Evolutionary conservation across 1,140 invertebrate genomes (phyloP).

Genomic region (Leptinotarsa lineolata): DNA sequence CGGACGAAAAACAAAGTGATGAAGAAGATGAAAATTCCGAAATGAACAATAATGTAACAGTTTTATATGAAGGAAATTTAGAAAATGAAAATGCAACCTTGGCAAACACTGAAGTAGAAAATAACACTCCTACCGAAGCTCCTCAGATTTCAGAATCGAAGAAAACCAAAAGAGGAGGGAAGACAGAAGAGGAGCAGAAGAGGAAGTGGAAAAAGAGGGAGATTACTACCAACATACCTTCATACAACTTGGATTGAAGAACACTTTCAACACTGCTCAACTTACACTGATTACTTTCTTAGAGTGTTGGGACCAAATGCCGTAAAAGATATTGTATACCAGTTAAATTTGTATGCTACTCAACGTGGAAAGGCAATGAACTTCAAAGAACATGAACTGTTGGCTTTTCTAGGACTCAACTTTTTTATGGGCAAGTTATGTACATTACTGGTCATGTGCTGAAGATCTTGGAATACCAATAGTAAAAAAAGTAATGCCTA

Average conservation of each 20-base stretch:
- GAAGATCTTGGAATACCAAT: conserved; percentile 17
- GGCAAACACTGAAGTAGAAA: conserved; percentile 2
- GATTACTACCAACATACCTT: conserved; percentile 15
- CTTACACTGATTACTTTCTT: conserved; percentile 20
- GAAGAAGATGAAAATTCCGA: conserved; percentile 21
- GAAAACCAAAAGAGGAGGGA: conserved; percentile 11
- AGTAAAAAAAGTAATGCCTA: conserved; percentile 5
- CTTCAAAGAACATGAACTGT: conserved; percentile 21
- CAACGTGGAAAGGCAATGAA: conserved; percentile 18
- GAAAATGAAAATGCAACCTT: conserved; percentile 3
- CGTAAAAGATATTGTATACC: conserved; percentile 10
- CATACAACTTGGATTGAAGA: conserved; percentile 12
- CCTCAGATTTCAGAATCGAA: conserved; percentile 13
- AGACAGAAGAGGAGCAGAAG: conserved; percentile 11
- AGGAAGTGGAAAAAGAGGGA: conserved; percentile 17
- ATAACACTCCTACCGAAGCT: conserved; percentile 9
- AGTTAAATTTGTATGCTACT: conserved; percentile 19
- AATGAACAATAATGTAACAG: conserved; percentile 1
- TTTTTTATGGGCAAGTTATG: conserved; percentile 17
- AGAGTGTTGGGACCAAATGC: conserved; percentile 17
- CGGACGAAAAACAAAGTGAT: conserved; percentile 23
- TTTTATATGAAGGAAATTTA: background rate
- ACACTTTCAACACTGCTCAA: conserved; percentile 18
- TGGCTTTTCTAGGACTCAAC: conserved; percentile 15
- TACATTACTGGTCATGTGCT: conserved; percentile 17